Evolutionary conservation across 2,888 invertebrate species (phyloP).

Genomic region (Pandemis cinnamomeana): DNA sequence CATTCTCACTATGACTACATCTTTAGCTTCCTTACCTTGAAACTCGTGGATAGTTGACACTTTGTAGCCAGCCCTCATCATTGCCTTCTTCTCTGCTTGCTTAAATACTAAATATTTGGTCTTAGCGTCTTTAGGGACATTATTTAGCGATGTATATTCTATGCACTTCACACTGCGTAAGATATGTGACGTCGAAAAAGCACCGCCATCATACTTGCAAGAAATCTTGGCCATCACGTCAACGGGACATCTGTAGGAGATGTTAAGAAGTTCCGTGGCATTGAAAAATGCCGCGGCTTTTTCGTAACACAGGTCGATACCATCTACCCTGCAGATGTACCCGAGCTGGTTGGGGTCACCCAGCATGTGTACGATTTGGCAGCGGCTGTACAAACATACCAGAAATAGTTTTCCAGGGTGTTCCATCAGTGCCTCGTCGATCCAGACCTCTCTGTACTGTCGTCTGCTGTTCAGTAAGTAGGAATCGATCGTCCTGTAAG

Average conservation of each 20-base stretch:
- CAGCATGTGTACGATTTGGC: slow-evolving; percentile 15
- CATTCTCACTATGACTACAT: slow-evolving; percentile 35
- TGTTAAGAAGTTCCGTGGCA: not conserved
- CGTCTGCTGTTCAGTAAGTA: slow-evolving; percentile 28
- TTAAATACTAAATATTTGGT: slow-evolving; percentile 38
- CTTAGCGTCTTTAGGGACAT: slow-evolving; percentile 13
- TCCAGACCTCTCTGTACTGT: slow-evolving; percentile 13
- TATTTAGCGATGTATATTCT: slow-evolving; percentile 13
- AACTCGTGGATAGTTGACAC: slow-evolving; percentile 40
- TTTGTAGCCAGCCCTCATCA: slow-evolving; percentile 31
- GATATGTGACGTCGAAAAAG: slow-evolving; percentile 29
- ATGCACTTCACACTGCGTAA: slow-evolving; percentile 28
- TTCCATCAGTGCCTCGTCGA: slow-evolving; percentile 39
- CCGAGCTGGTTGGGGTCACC: slow-evolving; percentile 39
- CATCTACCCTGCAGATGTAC: slow-evolving; percentile 26
- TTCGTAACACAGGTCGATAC: slow-evolving; percentile 14
- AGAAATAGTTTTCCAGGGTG: slow-evolving; percentile 39
- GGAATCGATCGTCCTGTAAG: slow-evolving; percentile 37
- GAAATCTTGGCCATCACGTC: slow-evolving; percentile 30
- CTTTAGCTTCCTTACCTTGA: slow-evolving; percentile 31
- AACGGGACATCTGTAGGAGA: slow-evolving; percentile 39
- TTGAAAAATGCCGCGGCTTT: slow-evolving; percentile 28
- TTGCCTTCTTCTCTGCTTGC: slow-evolving; percentile 34
- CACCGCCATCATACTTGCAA: slow-evolving; percentile 26
- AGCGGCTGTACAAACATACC: slow-evolving; percentile 33